Conservation (phyloP, 2,113 vertebrate genomes). For the Butorides virescens region DNA sequence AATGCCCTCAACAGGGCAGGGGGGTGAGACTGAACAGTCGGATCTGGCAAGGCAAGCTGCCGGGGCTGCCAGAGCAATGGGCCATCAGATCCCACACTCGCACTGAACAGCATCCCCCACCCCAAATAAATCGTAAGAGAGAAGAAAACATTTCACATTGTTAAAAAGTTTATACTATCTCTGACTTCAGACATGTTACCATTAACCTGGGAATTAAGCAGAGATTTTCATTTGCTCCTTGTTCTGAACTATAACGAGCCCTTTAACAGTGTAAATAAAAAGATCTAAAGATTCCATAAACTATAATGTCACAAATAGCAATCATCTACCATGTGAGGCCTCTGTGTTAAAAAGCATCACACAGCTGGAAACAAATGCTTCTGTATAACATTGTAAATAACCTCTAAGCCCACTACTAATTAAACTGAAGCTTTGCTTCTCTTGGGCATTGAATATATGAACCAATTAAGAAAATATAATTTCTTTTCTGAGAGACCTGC, state of each 20-base stretch:
- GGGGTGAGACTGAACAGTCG: neutral
- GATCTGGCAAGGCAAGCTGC: slow-evolving; percentile 24
- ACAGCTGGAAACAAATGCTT: slow-evolving; percentile 78
- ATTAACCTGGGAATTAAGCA: slow-evolving; percentile 73
- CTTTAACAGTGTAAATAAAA: slow-evolving; percentile 78
- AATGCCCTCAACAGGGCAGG: neutral
- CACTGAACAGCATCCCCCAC: neutral
- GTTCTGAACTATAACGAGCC: slow-evolving; percentile 70
- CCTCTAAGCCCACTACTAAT: slow-evolving; percentile 78
- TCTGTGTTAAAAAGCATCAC: slow-evolving; percentile 53
- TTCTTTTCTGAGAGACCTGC: slow-evolving; percentile 56
- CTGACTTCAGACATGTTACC: slow-evolving; percentile 55
- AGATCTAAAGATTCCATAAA: slow-evolving; percentile 78
- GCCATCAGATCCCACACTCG: slow-evolving; percentile 29
- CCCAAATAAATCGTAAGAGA: slow-evolving; percentile 40
- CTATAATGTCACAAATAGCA: slow-evolving; percentile 70
- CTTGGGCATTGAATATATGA: slow-evolving; percentile 74
- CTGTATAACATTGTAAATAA: slow-evolving; percentile 77
- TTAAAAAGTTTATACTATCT: slow-evolving; percentile 63
- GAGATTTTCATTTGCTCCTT: slow-evolving; percentile 65
- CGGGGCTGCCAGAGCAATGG: slow-evolving; percentile 27
- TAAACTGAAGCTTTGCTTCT: slow-evolving; percentile 70
- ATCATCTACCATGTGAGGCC: slow-evolving; percentile 62
- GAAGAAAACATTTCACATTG: slow-evolving; percentile 52
- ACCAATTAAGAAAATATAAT: slow-evolving; percentile 78